phyloP scores from a whole-genome alignment of 2,888 invertebrate species.

The Prenolepis imparis region DNA sequence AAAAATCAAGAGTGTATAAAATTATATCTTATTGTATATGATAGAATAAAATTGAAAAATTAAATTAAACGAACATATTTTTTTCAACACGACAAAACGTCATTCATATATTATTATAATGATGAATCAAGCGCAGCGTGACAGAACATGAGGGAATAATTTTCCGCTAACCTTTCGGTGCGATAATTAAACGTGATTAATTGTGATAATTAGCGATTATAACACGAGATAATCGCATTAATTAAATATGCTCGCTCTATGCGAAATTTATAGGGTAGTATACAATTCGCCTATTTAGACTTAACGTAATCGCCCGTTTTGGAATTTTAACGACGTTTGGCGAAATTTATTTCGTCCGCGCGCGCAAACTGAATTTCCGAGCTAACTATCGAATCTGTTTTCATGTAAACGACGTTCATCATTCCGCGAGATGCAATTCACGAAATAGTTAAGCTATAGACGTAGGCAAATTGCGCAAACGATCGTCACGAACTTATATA shows the following conservation, averaged over 20 bases:
- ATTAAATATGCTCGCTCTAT: conserved; percentile 32
- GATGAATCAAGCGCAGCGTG: conserved; percentile 18
- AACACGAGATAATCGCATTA: not conserved
- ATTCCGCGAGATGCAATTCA: conserved; percentile 18
- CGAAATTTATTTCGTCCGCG: conserved; percentile 18
- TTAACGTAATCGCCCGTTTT: conserved; percentile 24
- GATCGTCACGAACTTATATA: not conserved
- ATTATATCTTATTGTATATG: not conserved
- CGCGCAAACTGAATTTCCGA: conserved; percentile 12
- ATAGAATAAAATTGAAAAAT: not conserved
- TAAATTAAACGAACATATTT: not conserved
- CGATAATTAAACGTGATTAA: conserved; percentile 36
- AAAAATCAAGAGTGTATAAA: not conserved
- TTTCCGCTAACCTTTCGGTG: not conserved
- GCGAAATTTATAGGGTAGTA: conserved; percentile 9
- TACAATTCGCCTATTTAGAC: conserved; percentile 5
- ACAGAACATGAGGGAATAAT: conserved; percentile 10
- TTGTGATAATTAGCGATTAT: conserved; percentile 27
- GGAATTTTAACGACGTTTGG: conserved; percentile 17
- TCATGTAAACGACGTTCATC: conserved; percentile 22
- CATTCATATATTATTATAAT: not conserved
- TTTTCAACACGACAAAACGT: not conserved
- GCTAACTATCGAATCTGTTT: conserved; percentile 36
- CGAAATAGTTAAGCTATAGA: not conserved
- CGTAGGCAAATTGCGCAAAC: conserved; percentile 11